These are phyloP conservation scores for Frieseomelitta varia DNA, from an alignment of 1,140 invertebrate genomes.

Conservation along the genomic window DNA sequence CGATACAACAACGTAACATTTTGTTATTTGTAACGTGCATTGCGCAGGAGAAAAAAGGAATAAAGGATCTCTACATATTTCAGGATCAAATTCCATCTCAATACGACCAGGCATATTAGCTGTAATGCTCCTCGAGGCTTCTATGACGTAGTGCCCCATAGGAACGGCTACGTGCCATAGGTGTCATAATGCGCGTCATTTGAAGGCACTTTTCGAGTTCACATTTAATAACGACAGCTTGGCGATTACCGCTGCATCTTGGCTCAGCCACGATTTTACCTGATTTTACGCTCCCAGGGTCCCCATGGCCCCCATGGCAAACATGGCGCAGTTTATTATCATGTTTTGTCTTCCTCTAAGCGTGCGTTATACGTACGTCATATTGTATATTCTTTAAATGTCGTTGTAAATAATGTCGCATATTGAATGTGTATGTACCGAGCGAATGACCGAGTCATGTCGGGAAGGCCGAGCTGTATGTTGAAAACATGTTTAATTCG, in stretches of 20 bases:
- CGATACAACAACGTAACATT: background rate
- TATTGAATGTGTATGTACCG: no score
- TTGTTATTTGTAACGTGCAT: background rate
- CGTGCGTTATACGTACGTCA: no score
- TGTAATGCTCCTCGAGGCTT: slow-evolving; percentile 55
- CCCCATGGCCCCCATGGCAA: no score
- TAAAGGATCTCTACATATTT: background rate
- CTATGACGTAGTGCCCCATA: slow-evolving; percentile 57
- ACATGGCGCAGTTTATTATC: no score
- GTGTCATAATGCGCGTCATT: slow-evolving; percentile 68
- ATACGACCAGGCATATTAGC: slow-evolving; percentile 60
- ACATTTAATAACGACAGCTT: slow-evolving; percentile 63
- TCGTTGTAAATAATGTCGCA: no score
- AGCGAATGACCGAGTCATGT: no score
- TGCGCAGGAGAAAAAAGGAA: background rate
- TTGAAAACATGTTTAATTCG: no score
- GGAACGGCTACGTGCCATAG: slow-evolving; percentile 53
- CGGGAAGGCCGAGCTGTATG: no score
- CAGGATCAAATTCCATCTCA: slow-evolving; percentile 48
- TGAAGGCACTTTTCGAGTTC: slow-evolving; percentile 64
- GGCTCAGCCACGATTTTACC: slow-evolving; percentile 35
- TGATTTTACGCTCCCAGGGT: no score
- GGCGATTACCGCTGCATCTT: slow-evolving; percentile 44
- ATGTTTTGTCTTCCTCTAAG: no score
- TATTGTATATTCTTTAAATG: no score